A percentile compares a stretch with the other conserved stretches of the same genome.
Evolutionary conservation across 1,140 invertebrate species (phyloP).

Genomic region (Anthonomus grandis): DNA sequence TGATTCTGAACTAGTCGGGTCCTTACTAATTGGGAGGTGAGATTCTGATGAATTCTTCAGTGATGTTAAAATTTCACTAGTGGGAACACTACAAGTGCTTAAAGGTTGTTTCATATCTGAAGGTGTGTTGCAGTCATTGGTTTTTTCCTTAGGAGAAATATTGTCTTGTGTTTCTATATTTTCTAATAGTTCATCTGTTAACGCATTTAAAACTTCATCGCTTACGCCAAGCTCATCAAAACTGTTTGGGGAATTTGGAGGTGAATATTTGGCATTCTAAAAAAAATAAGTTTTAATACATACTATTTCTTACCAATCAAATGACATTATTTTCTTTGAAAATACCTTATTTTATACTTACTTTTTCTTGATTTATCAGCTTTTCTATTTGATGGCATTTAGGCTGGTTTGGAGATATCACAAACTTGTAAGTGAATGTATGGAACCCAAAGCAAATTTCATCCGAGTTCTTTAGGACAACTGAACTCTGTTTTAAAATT

Average conservation of each 20-base stretch:
- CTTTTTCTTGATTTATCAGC: constrained; percentile 2
- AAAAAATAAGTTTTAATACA: neutral
- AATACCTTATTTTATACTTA: too few species aligned
- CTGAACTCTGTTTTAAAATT: constrained; percentile 9
- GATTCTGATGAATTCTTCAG: too few species aligned
- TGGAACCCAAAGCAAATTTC: constrained; percentile 21
- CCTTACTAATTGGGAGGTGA: too few species aligned
- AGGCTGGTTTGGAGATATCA: neutral
- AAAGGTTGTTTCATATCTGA: too few species aligned
- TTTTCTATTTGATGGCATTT: neutral
- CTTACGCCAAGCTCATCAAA: constrained; percentile 19
- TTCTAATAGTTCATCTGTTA: constrained; percentile 15
- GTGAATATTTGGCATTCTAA: neutral
- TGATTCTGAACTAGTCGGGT: too few species aligned
- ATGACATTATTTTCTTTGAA: too few species aligned
- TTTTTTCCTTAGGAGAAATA: too few species aligned
- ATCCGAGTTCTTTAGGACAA: constrained; percentile 23
- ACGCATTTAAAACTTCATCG: constrained; percentile 16
- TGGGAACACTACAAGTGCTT: too few species aligned
- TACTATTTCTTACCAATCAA: neutral
- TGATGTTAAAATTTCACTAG: too few species aligned
- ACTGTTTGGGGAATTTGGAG: constrained; percentile 1
- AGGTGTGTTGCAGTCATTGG: too few species aligned
- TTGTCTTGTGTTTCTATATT: constrained; percentile 5
- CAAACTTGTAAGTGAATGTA: constrained; percentile 14